Base-by-base conservation (phyloP, 1,140 invertebrate species). In the Mamestra configurata region DNA sequence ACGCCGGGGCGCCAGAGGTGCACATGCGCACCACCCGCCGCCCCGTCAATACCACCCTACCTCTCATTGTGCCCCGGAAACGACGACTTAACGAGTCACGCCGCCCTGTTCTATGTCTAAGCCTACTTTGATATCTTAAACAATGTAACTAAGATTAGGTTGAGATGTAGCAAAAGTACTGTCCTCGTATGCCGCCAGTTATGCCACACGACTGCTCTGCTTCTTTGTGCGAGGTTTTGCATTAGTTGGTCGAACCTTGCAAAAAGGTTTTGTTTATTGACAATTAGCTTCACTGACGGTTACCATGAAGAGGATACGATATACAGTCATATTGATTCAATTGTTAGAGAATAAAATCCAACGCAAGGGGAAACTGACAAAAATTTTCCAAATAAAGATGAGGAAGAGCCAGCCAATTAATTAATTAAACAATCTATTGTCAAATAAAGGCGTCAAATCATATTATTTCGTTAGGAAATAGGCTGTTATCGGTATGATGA, bases 21-120 rank as follows among this genome's bases (percentile, higher is more conserved):
- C 92, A 93, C 92, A 93, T 93, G 92, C 92, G 92, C 91, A 90
- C 77, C 70, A 82, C 76, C 73, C 73, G 57, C 84, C 84, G 81
- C 86, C 68, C 80, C 85, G 84, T 88, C 89, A 88, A 93, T 90
- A 93, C 88, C 91, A 90, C 88, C 91, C 88, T 89, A 82, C 88
- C 90, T 91, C 90, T 92, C 88, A 89, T 86, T 90, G 90, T 91
- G 91, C 84, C 90, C 92, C 93, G 93, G 92, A 94, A 94, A 93
- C 88, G 90, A 89, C 87, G 86, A 94, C 91, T 94, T 93, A 93
- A 92, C 91, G 85, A 92, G 85, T 89, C 88, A 89, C 85, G 88
- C 91, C 90, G 90, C 85, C 86, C 88, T 83, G 79, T 81, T 84
- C 84, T 71, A 79, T 85, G 82, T 85, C 86, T 85, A 80, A 85